phyloP scores from a whole-genome alignment of 1,140 invertebrate genomes.

The Holotrichia oblita region DNA sequence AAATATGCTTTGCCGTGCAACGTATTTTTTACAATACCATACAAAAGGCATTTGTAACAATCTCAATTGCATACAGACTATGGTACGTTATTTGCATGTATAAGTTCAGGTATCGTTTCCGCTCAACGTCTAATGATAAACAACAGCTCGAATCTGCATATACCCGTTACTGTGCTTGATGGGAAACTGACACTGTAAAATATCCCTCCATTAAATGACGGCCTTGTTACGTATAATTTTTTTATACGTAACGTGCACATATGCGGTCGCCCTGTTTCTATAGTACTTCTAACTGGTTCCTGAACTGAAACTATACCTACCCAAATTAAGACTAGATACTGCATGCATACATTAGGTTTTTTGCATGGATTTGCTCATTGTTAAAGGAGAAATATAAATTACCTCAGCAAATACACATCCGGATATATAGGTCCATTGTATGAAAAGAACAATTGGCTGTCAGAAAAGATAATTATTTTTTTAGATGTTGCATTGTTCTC shows the following conservation, averaged over 20 bases:
- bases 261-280: not conserved
- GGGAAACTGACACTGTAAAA: conserved; percentile 15
- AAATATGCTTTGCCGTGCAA: not conserved
- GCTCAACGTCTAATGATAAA: conserved; percentile 26
- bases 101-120: not conserved
- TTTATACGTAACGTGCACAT: too few relatives aligned
- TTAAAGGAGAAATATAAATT: conserved; percentile 21
- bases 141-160: not conserved
- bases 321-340: conserved; percentile 4
- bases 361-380: conserved; percentile 14
- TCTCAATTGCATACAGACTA: not conserved
- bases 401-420: not conserved
- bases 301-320: conserved; percentile 25
- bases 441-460: conserved; percentile 16
- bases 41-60: conserved; percentile 22
- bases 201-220: conserved; percentile 19
- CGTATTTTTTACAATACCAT: not conserved
- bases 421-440: not conserved
- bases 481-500: conserved; percentile 13
- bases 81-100: not conserved
- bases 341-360: conserved; percentile 28
- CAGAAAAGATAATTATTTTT: conserved; percentile 30
- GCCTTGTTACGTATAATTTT: conserved; percentile 25
- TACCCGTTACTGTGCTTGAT: conserved; percentile 13
- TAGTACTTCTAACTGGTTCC: conserved; percentile 5